Evolutionary conservation across 2,797 vertebrate species (phyloP), one percentile per base, ranked within the genome.

Genomic region (Nannoperca obscura): DNA sequence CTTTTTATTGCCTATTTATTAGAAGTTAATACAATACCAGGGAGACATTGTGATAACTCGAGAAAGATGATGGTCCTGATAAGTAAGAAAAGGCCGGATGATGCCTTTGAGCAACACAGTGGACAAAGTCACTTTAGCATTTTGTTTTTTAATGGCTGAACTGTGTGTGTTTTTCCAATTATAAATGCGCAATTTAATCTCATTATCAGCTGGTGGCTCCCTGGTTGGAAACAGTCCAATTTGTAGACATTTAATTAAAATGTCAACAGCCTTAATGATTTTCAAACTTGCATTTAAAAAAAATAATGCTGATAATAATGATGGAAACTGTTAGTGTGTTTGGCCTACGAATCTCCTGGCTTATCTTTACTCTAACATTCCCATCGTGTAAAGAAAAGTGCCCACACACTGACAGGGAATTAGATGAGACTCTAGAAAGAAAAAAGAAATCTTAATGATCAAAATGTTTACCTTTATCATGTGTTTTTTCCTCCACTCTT

Each of bases 1-100:
- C 34, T 12, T 52, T 84, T 82, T 74, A 80, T 77, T 82, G 44
- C 63, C 69, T 70, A 50, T 84, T 84, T 81, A 80, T 84, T 87
- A 77, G 61, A 47, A 58, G 32, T 68, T 64, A 57, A 77, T 40
- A 71, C 15, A 61, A 53, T 32, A 59, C 36, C 71, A 63, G 24
- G 27, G 76, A 83, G 63, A 71, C 49, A 3, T 0, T 7, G 19
- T 38, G 46, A 40, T 9, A 5, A 0, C 14, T 42, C 27, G 20
- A 65, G 34, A 27, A 38, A 60, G 55, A 59, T 40, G 58, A 47
- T 9, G 14, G 15, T 14, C 15, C 30, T 38, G 42, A 44, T 36
- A 14, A 38, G 24, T n/a, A 6, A 13, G 17, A 42, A 13, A 36
- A 64, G 40, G 22, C 8, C 3, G 0, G 7, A 32, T 60, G 27